These are phyloP conservation scores for Drosophila novamexicana DNA, from an alignment of 1,140 invertebrate genomes.

Conservation along the genomic window DNA sequence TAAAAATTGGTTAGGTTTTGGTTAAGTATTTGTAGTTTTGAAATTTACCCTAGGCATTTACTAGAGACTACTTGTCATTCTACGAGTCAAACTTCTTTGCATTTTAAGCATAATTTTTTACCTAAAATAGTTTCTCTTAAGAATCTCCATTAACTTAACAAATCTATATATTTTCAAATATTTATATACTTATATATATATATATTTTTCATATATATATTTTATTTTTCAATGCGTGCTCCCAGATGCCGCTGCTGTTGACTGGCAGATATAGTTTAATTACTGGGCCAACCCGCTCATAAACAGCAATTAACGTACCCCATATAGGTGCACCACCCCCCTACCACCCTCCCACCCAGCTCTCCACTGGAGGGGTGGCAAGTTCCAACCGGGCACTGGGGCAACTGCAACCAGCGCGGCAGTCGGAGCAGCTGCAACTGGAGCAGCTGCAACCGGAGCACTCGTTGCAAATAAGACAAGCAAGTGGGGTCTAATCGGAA, in stretches of 20 bases:
- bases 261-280: slow-evolving; percentile 61
- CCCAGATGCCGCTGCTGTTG: slow-evolving; percentile 6
- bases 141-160: no score
- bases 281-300: slow-evolving; percentile 73
- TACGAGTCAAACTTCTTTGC: no score
- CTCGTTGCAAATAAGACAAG: not conserved
- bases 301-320: slow-evolving; percentile 74
- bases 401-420: slow-evolving; percentile 25
- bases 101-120: no score
- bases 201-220: no score
- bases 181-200: not conserved
- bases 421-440: not conserved
- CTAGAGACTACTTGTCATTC: no score
- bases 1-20: no score
- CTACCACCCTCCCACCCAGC: no score
- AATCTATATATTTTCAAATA: no score
- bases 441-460: slow-evolving; percentile 16
- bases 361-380: no score
- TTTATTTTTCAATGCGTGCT: not conserved
- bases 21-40: no score
- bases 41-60: no score
- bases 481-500: not conserved
- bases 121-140: no score
- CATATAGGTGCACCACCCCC: slow-evolving; percentile 21
- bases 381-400: not conserved